A percentile compares a stretch with the other conserved stretches of the same genome.
phyloP scores from a whole-genome alignment of 1,140 invertebrate genomes.

The Geopemphigus sp. region DNA sequence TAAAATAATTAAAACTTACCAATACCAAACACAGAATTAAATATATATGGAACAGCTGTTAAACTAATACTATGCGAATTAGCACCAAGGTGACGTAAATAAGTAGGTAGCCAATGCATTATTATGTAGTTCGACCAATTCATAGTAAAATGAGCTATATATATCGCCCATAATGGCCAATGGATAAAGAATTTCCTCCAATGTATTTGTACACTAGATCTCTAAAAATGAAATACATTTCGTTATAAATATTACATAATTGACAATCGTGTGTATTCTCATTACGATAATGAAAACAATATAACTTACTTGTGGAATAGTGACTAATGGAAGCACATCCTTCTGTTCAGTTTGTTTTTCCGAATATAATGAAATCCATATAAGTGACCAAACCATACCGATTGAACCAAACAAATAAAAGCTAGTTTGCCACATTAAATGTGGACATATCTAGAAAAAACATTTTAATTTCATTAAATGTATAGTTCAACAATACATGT shows the following conservation, averaged over 20 bases:
- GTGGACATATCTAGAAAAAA: slow-evolving; percentile 60
- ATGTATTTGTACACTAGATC: slow-evolving; percentile 60
- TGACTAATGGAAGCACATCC: slow-evolving; percentile 65
- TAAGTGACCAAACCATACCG: slow-evolving; percentile 69
- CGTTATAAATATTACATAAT: not conserved
- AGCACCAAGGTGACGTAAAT: slow-evolving; percentile 68
- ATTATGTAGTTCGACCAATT: slow-evolving; percentile 83
- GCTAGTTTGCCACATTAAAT: slow-evolving; percentile 68
- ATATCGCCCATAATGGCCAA: slow-evolving; percentile 76
- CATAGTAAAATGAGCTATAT: slow-evolving; percentile 79
- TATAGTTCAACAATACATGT: too few relatives aligned
- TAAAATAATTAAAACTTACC: slow-evolving; percentile 58
- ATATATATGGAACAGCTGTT: slow-evolving; percentile 74
- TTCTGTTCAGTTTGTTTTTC: slow-evolving; percentile 58
- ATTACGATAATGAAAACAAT: slow-evolving; percentile 6
- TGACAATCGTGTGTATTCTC: too few relatives aligned
- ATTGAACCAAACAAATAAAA: slow-evolving; percentile 73
- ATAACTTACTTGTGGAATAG: slow-evolving; percentile 64
- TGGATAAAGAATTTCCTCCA: slow-evolving; percentile 70
- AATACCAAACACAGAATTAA: slow-evolving; percentile 73
- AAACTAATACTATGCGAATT: slow-evolving; percentile 72
- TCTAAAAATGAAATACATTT: slow-evolving; percentile 55
- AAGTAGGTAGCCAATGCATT: slow-evolving; percentile 81
- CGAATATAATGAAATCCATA: slow-evolving; percentile 68
- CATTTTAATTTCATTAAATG: not conserved